Base-by-base conservation (phyloP, 1,140 invertebrate genomes). In the Melitaea cinxia region DNA sequence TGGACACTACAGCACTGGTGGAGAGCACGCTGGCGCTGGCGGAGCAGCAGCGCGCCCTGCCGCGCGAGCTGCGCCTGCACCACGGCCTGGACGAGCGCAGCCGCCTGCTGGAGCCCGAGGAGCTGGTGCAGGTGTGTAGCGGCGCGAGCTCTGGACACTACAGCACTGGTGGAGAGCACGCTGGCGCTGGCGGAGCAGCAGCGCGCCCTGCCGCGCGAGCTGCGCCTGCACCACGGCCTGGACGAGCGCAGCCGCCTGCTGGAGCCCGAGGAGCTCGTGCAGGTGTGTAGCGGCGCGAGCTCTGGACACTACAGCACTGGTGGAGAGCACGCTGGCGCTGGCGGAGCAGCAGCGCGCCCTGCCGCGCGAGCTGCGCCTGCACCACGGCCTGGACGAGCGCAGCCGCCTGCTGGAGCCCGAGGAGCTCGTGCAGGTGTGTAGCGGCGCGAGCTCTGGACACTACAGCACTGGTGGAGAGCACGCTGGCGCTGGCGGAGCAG, bases 101-200 rank as follows among this genome's bases (percentile, higher is more conserved):
- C 42, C 28, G 68, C 2, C 80, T 88, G 15, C 52, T 82, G 60
- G 72, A 73, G 6, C 75, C 89, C 0, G 77, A 85, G 39, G 83
- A 88, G 1, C 68, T 91, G 6, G 70, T 90, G 26, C 86, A 88
- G 79, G 88, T 35, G 12, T 35, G 3, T 6, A 0, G 2, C 6
- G 23, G n/a, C n/a, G n/a, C n/a, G n/a, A n/a, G n/a, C n/a, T n/a
- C n/a, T n/a, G n/a, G n/a, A n/a, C n/a, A n/a, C n/a, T n/a, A n/a
- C n/a, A n/a, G n/a, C n/a, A n/a, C n/a, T n/a, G n/a, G 65, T 82
- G 0, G 82, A 85, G 45, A 33, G 52, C 6, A 65, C 75, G 14
- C 72, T 90, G 58, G 45, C 80, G 17, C 76, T 91, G 50, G 76
- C 68, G 14, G 85, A 83, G 23, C 87, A 88, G 56, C 85, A 88